These are phyloP conservation scores for Typhlomys cinereus DNA, from an alignment of 2,113 vertebrate species.

Conservation along the genomic window DNA sequence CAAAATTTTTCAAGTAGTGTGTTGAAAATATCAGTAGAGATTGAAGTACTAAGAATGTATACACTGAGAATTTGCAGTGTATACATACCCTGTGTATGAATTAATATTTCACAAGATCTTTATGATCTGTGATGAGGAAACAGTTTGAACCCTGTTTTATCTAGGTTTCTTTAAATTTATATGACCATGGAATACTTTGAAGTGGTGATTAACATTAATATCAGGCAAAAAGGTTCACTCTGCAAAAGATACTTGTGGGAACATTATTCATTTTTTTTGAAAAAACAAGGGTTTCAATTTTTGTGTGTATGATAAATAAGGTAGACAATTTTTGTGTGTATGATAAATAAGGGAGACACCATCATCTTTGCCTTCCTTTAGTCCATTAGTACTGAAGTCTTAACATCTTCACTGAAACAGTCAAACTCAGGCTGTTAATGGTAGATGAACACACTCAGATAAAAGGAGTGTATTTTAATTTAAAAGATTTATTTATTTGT, in stretches of 20 bases:
- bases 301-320: neutral
- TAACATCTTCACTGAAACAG: neutral
- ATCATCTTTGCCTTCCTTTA: neutral
- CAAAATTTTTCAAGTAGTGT: constrained; percentile 6
- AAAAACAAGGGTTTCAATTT: neutral
- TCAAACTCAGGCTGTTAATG: neutral
- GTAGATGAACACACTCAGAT: neutral
- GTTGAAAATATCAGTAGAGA: constrained; percentile 24
- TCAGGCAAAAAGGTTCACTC: neutral
- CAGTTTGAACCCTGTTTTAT: neutral
- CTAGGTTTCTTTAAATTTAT: neutral
- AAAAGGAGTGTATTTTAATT: constrained; percentile 30
- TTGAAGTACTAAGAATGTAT: neutral
- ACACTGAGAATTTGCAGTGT: neutral
- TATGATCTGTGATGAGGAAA: neutral
- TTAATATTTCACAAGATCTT: neutral
- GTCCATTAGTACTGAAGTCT: neutral
- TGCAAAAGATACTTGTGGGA: neutral
- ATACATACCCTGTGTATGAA: neutral
- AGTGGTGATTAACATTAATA: neutral
- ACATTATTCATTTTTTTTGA: neutral
- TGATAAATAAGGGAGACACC: too few relatives aligned
- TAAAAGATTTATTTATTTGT: constrained; percentile 16
- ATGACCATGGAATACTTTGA: neutral
- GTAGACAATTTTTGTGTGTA: neutral